Conservation (phyloP, 2,113 vertebrate species). For the Mungos mungo region DNA sequence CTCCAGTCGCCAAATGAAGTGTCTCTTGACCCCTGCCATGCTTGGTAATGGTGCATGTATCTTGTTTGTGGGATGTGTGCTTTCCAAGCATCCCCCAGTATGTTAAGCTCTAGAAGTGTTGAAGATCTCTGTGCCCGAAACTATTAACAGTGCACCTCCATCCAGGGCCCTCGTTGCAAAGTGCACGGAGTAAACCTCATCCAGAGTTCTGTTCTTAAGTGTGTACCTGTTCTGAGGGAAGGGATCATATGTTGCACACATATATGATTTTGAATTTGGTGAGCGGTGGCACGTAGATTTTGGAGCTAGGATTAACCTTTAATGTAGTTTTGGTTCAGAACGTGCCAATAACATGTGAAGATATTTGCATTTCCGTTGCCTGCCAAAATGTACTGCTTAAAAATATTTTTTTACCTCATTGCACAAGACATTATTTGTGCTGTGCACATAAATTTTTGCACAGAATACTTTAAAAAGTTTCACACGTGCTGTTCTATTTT, state of each 20-base stretch:
- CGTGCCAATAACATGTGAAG: not conserved
- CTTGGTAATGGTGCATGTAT: not conserved
- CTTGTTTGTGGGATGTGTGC: not conserved
- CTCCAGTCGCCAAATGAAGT: not conserved
- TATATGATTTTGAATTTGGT: not conserved
- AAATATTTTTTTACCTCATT: constrained; percentile 10
- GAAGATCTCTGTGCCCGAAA: not conserved
- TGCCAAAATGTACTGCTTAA: constrained; percentile 18
- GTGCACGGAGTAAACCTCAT: not conserved
- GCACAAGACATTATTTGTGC: constrained; percentile 6
- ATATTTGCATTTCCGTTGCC: not conserved
- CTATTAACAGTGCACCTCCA: rapidly evolving
- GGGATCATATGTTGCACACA: not conserved
- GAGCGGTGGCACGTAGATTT: not conserved
- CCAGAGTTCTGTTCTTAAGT: not conserved
- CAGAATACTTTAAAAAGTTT: not conserved
- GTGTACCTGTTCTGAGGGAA: not conserved
- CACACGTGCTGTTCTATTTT: constrained; percentile 45
- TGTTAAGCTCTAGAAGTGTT: not conserved
- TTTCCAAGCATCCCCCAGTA: not conserved
- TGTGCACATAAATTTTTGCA: not conserved
- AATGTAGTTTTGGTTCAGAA: not conserved
- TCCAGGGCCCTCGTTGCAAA: not conserved
- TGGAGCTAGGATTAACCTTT: not conserved
- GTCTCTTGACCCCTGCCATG: not conserved